Evolutionary conservation across 2,797 vertebrate genomes (phyloP), one percentile per base, ranked within the genome.

Genomic region (Gallinago nigripennis): DNA sequence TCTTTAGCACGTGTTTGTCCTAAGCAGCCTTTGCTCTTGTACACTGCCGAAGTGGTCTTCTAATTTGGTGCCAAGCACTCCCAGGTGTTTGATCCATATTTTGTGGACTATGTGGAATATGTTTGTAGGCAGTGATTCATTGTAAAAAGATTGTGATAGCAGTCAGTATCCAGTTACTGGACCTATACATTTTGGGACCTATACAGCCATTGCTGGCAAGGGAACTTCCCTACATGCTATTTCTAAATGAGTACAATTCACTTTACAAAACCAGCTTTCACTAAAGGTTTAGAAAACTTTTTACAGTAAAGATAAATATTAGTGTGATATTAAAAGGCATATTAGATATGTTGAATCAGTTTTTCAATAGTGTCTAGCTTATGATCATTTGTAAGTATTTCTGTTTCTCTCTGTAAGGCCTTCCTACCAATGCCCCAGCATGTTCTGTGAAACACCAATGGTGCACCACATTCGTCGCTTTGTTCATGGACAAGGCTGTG

Each of bases 391-490:
- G 13, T 16, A 51, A 75, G 8, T 84, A 16, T 89, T 82, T 28
- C 50, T 12, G 0, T 96, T 72, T 90, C 64, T 78, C 43, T 84
- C 14, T 30, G 5, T 46, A 94, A 99, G 99, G 95, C 98, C 99
- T 8, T 99, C 99, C 28, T 99, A 99, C 92, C 99, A 99, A 51
- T 99, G 99, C 72, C 99, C 99, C 92, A 99, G 98, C 97, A 99
- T 99, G 98, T 99, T 98, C 97, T 99, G 99, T 64, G 99, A 99
- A 83, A 99, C 99, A 48, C 99, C 99, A 33, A 99, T 99, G 99
- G 99, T 99, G 73, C 99, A 99, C 84, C 99, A 99, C 94, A 97
- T 99, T 72, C 99, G 99, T 6, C 99, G 99, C 53, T 99, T 99
- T 75, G 99, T 99, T 76, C 99, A 99, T 8, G 99, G 99, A 86